Conservation (phyloP, 30 jellyfish, hydroid and myxozoan genomes). For the Aurelia aurita complex sp. Pacific region DNA sequence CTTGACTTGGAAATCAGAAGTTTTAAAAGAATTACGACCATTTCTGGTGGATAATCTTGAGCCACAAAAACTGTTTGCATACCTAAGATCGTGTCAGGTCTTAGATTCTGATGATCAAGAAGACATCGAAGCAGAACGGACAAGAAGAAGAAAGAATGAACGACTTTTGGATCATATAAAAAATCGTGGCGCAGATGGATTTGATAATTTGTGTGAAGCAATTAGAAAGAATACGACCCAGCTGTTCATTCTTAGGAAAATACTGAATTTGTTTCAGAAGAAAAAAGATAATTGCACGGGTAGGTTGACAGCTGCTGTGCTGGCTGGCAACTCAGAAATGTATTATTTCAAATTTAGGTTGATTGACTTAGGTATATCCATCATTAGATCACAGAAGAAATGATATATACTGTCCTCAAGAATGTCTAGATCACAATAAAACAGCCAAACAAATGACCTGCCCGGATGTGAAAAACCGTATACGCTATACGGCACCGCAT, state of each 20-base stretch:
- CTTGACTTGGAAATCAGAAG: conserved; percentile 56
- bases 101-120: conserved; percentile 72
- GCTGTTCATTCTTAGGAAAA: conserved; percentile 50
- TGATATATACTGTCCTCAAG: too few relatives aligned
- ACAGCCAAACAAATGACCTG: too few relatives aligned
- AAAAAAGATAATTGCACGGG: conserved; percentile 27
- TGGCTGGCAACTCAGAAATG: too few relatives aligned
- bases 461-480: too few relatives aligned
- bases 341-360: too few relatives aligned
- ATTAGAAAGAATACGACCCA: conserved; percentile 68
- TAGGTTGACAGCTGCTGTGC: too few relatives aligned
- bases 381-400: too few relatives aligned
- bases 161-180: conserved; percentile 41
- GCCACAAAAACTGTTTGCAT: conserved; percentile 67
- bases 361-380: too few relatives aligned
- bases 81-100: conserved; percentile 48
- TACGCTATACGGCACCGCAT: too few relatives aligned
- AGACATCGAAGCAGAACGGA: conserved; percentile 67
- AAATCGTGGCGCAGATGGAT: conserved; percentile 72
- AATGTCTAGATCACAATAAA: too few relatives aligned
- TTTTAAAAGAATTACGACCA: conserved; percentile 65
- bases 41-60: conserved; percentile 59
- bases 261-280: conserved; percentile 52
- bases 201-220: conserved; percentile 78
- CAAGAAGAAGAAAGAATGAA: conserved; percentile 54